phyloP scores from a whole-genome alignment of 2,113 vertebrate species.

The Noturus placidus region DNA sequence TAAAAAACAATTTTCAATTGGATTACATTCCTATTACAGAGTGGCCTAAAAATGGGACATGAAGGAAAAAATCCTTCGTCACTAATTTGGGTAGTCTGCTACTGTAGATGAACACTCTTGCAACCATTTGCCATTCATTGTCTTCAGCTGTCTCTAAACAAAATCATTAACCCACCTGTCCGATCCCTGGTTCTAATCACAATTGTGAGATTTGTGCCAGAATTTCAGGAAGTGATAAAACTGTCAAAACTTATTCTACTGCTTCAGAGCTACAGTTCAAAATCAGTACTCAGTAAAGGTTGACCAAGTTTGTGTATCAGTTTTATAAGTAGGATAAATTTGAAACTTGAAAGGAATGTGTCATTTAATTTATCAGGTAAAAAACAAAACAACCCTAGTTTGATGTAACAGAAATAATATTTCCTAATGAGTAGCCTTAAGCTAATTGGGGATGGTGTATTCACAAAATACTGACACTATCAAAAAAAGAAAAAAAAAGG shows the following conservation, averaged over 20 bases:
- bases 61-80: not conserved
- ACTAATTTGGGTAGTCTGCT: conserved; percentile 1
- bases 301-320: not conserved
- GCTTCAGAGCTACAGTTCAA: not conserved
- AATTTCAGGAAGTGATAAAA: not conserved
- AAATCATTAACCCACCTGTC: not conserved
- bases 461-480: conserved; percentile 10
- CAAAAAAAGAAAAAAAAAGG: not conserved
- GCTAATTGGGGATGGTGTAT: not conserved
- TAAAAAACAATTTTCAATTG: conserved; percentile 7
- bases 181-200: not conserved
- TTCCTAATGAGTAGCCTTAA: not conserved
- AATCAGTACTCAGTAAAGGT: not conserved
- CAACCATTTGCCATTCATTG: not conserved
- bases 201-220: not conserved
- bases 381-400: not conserved
- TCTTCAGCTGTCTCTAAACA: not conserved
- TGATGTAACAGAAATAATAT: not conserved
- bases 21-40: not conserved
- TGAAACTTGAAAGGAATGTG: not conserved
- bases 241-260: not conserved
- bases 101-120: not conserved
- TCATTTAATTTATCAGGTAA: not conserved
- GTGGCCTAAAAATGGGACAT: not conserved
- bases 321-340: not conserved